phyloP scores from a whole-genome alignment of 2,888 invertebrate species.

The Epirrita christyi region DNA sequence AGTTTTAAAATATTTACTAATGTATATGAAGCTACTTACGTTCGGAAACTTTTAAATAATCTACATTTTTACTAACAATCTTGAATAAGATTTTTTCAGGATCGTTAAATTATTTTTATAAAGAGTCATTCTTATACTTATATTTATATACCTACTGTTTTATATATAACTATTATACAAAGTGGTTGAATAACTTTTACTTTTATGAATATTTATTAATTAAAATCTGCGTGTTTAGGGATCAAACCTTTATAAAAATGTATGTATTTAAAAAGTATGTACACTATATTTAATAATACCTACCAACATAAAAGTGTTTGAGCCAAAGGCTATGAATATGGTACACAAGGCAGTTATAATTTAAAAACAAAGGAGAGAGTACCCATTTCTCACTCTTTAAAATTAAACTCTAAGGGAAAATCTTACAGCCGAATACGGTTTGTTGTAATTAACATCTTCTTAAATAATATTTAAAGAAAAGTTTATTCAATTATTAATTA shows the following conservation, averaged over 20 bases:
- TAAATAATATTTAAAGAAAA: not conserved
- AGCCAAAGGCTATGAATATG: not conserved
- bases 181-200: constrained; percentile 6
- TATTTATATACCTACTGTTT: constrained; percentile 13
- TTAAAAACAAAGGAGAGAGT: not conserved
- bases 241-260: constrained; percentile 8
- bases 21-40: constrained; percentile 1
- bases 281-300: not conserved
- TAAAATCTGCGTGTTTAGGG: constrained; percentile 6
- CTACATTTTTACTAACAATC: constrained; percentile 7
- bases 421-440: not conserved
- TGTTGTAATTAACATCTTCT: not conserved
- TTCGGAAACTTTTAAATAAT: constrained; percentile 10
- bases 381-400: not conserved
- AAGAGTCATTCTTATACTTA: constrained; percentile 12
- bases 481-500: not conserved
- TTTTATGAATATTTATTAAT: constrained; percentile 17
- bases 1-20: constrained; percentile 4
- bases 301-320: not conserved
- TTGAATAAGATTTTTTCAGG: constrained; percentile 14
- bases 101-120: constrained; percentile 23
- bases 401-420: not conserved
- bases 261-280: not conserved
- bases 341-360: not conserved
- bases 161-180: constrained; percentile 14